These are phyloP conservation scores for Percopsis transmontana DNA, from an alignment of 2,113 vertebrate genomes.

Conservation along the genomic window DNA sequence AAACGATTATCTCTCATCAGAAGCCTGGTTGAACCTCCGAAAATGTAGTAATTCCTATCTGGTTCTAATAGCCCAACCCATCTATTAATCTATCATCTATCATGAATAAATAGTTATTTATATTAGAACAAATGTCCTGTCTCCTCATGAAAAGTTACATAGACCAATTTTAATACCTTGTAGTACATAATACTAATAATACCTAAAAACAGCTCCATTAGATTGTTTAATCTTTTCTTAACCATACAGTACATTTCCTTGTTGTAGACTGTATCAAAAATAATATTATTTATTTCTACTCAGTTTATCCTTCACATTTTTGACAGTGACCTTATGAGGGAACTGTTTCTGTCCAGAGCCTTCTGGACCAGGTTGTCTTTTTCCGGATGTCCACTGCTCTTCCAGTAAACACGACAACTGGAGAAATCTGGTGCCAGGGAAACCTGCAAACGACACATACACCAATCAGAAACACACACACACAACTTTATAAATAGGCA, in stretches of 20 bases:
- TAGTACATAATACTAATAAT: too few relatives aligned
- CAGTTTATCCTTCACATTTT: neutral
- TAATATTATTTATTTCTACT: neutral
- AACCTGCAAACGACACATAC: neutral
- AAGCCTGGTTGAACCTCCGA: too few relatives aligned
- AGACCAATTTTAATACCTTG: too few relatives aligned
- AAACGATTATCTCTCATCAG: too few relatives aligned
- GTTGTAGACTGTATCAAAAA: neutral
- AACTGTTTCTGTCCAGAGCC: neutral
- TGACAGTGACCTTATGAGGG: neutral
- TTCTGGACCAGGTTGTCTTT: neutral
- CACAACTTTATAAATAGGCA: neutral
- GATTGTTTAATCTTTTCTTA: too few relatives aligned
- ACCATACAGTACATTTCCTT: neutral
- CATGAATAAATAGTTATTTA: too few relatives aligned
- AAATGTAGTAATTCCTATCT: too few relatives aligned
- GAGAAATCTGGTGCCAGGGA: neutral
- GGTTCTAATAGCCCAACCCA: too few relatives aligned
- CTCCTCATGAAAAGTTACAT: too few relatives aligned
- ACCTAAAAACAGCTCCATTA: too few relatives aligned
- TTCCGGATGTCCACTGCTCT: neutral
- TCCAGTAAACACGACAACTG: conserved; percentile 1
- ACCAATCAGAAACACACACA: neutral
- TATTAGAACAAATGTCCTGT: too few relatives aligned
- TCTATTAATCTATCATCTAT: too few relatives aligned